Evolutionary conservation across 1,140 invertebrate genomes (phyloP), one percentile per base, ranked within the genome.

Genomic region (Caenorhabditis tropicalis): DNA sequence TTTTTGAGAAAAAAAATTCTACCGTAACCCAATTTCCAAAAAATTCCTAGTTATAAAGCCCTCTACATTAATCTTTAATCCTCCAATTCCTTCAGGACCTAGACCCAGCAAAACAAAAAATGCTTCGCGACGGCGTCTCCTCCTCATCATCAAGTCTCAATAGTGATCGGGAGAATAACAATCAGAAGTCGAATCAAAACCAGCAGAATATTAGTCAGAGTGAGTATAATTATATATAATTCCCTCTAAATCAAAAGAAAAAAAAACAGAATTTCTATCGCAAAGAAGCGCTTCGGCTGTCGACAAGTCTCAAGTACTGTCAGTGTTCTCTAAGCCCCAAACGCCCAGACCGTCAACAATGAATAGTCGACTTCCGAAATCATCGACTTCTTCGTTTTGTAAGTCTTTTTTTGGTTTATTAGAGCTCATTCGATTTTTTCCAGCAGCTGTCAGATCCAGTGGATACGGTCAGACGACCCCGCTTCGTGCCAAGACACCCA

Each of bases 101-200:
- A 24, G 65, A 74, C 29, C 65, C 65, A 31, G 65, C 65, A 24
- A 74, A 74, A 74, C 65, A 74, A 43, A 74, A 43, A 43, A 74
- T 74, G 65, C 65, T 74, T 39, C 65, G 65, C 36, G 65, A 74
- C 36, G 65, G 65, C 29, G 65, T 74, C 65, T 74, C 65, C 16
- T 74, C 65, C 9, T 74, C 65, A 1, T 74, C 65, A 0, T 74
- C 65, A 2, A 74, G 65, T 74, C 36, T 74, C 12, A 74, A 74
- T 36, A 74, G 65, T 24, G 65, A 74, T 46, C 36, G 65, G 4
- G 65, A 74, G 2, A 74, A 74, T 74, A 74, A 74, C 21, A 74
- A 74, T 74, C 65, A 74, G 21, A 74, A 74, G 36, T n/a, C 33
- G 10, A 33, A 39, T 10, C 65, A 36, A 16, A 21, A 39, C 0